phyloP scores from a whole-genome alignment of 1,140 invertebrate genomes.

The Drosophila ercepeae region DNA sequence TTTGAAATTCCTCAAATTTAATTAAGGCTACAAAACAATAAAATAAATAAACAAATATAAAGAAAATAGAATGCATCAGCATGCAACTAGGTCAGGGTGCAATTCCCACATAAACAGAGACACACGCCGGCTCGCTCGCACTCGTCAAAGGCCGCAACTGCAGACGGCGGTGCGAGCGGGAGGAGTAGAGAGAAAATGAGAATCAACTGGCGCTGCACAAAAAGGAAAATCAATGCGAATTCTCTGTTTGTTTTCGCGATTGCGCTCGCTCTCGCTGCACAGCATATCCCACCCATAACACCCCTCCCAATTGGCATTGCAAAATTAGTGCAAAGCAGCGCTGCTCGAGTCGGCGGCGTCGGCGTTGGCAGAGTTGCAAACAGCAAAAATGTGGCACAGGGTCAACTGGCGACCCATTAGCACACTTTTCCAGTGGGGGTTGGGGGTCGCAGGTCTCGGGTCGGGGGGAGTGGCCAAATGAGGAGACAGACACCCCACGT shows the following conservation, averaged over 20 bases:
- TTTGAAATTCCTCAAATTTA: conserved; percentile 13
- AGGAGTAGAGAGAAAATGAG: conserved; percentile 34
- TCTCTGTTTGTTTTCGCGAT: conserved; percentile 20
- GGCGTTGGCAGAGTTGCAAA: conserved; percentile 23
- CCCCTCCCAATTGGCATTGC: conserved; percentile 38
- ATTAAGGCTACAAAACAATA: conserved; percentile 30
- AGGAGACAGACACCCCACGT: conserved; percentile 20
- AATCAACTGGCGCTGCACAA: conserved; percentile 37
- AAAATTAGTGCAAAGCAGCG: conserved; percentile 67
- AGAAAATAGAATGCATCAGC: conserved; percentile 51
- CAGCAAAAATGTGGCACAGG: conserved; percentile 69
- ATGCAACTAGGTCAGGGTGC: conserved; percentile 82
- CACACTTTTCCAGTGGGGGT: conserved; percentile 72
- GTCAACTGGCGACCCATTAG: conserved; percentile 81
- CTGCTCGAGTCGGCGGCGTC: conserved; percentile 31
- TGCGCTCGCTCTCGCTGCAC: conserved; percentile 17
- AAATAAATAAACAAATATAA: conserved; percentile 35
- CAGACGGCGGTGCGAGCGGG: conserved; percentile 1
- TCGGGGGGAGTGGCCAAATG: no score
- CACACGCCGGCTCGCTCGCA: neutral
- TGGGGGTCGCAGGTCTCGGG: neutral
- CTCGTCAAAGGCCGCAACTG: neutral
- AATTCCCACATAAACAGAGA: conserved; percentile 38
- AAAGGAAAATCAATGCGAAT: conserved; percentile 67
- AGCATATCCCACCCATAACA: conserved; percentile 14